Evolutionary conservation across 1,140 invertebrate genomes (phyloP).

Genomic region (Dendrolimus punctatus): DNA sequence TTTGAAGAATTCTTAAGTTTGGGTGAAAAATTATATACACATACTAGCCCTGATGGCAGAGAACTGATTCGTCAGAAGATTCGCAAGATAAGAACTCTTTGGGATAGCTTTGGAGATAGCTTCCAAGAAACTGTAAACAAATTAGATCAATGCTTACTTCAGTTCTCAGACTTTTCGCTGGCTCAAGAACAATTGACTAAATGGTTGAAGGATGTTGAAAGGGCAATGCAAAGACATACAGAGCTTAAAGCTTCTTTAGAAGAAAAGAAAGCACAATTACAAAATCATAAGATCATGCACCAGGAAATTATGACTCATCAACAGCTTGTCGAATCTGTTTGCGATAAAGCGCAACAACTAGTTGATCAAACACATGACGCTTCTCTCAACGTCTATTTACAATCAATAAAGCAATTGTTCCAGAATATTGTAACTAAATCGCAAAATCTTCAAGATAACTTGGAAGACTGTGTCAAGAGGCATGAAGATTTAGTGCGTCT

Average conservation of each 20-base stretch:
- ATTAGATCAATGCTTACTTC: constrained; percentile 89
- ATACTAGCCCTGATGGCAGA: constrained; percentile 94
- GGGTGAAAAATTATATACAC: constrained; percentile 93
- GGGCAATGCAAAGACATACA: constrained; percentile 92
- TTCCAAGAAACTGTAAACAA: constrained; percentile 84
- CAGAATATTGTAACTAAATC: constrained; percentile 91
- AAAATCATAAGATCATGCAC: constrained; percentile 95
- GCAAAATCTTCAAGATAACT: constrained; percentile 85
- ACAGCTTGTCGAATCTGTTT: constrained; percentile 89
- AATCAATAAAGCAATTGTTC: constrained; percentile 93
- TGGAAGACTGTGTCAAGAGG: constrained; percentile 89
- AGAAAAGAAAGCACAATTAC: constrained; percentile 94
- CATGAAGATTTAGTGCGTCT: constrained; percentile 85
- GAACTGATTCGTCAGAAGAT: constrained; percentile 93
- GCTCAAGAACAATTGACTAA: constrained; percentile 93
- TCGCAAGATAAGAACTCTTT: constrained; percentile 84
- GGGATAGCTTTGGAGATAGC: constrained; percentile 91
- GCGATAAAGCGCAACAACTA: constrained; percentile 91
- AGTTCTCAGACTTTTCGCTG: constrained; percentile 90
- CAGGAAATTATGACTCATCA: constrained; percentile 96
- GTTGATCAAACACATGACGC: constrained; percentile 92
- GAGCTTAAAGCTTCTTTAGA: constrained; percentile 92
- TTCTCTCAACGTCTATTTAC: constrained; percentile 87
- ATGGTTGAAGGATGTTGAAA: constrained; percentile 93
- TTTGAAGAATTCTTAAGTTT: constrained; percentile 91